Percentiles rank a stretch among this genome's conserved stretches.
Evolutionary conservation across 2,113 vertebrate genomes (phyloP).

Genomic region (Sterrhoptilus dennistouni): DNA sequence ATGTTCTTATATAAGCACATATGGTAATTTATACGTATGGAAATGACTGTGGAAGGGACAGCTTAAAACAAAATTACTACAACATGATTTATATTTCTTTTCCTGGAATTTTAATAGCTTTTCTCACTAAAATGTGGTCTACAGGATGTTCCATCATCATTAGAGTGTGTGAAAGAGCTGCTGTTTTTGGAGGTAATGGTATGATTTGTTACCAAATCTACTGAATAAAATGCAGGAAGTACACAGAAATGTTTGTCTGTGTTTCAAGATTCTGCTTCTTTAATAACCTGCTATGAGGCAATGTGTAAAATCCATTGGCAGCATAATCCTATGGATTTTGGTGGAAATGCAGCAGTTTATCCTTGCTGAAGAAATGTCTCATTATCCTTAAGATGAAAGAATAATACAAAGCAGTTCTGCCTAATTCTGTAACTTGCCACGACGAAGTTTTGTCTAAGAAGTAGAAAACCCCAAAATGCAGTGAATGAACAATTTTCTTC

Average conservation of each 20-base stretch:
- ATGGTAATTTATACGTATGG: not conserved
- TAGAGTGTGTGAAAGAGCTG: not conserved
- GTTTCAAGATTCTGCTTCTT: not conserved
- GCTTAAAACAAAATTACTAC: not conserved
- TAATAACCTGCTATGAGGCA: not conserved
- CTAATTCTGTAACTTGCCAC: not conserved
- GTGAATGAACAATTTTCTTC: not conserved
- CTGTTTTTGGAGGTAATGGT: not conserved
- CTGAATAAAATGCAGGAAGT: not conserved
- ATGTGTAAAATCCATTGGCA: not conserved
- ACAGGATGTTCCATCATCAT: not conserved
- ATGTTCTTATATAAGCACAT: constrained; percentile 31
- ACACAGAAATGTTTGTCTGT: not conserved
- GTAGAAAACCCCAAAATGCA: not conserved
- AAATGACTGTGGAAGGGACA: not conserved
- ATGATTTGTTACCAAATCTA: constrained; percentile 43
- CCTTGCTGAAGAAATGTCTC: not conserved
- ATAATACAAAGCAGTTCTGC: not conserved
- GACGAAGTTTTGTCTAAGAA: not conserved
- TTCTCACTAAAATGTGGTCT: not conserved
- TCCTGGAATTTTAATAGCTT: constrained; percentile 12
- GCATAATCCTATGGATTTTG: not conserved
- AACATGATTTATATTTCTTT: constrained; percentile 13
- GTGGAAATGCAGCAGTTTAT: not conserved
- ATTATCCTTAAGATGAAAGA: not conserved